Base-by-base conservation (phyloP, 2,888 invertebrate species). In the Boloria euphrosyne region DNA sequence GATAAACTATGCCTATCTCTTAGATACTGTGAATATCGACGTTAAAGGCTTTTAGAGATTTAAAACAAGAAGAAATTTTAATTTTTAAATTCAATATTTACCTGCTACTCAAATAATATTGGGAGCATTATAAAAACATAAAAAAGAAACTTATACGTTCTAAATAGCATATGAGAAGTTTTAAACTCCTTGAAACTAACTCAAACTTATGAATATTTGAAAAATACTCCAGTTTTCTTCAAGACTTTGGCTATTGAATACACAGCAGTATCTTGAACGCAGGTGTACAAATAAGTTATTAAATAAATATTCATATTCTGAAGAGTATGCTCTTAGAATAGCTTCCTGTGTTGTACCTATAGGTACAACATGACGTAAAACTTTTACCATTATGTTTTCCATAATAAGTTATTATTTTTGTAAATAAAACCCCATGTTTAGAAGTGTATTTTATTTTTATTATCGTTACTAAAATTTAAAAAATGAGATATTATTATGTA, bases 291-390 rank as follows among this genome's bases (percentile, higher is more conserved):
- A 73, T 73, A 74, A 72, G 74, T 76, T 75, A 75, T 75, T 73
- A 75, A 77, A 80, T 78, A 78, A 80, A 74, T 77, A 78, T 77
- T 73, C 76, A 74, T 77, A 70, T 70, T 62, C 69, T 65, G 62
- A 69, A 68, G 69, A 70, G 70, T 68, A 72, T 62, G 65, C 71
- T 71, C 68, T 68, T 62, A 72, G 62, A 71, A 68, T 70, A 62
- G 68, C 71, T 70, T 68, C 66, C 68, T 66, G 66, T 69, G 60
- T 64, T 63, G 53, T 54, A 50, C n/a, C n/a, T n/a, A n/a, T n/a
- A n/a, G n/a, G n/a, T n/a, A n/a, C n/a, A n/a, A n/a, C n/a, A n/a
- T n/a, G n/a, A n/a, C 31, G 53, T 63, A 62, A 31, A 59, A 47
- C 47, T 31, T 49, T 49, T 49, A 17, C 47, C 49, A 59, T 49